These are phyloP conservation scores for Bombyx huttoni DNA, from an alignment of 2,888 invertebrate genomes.

Conservation along the genomic window DNA sequence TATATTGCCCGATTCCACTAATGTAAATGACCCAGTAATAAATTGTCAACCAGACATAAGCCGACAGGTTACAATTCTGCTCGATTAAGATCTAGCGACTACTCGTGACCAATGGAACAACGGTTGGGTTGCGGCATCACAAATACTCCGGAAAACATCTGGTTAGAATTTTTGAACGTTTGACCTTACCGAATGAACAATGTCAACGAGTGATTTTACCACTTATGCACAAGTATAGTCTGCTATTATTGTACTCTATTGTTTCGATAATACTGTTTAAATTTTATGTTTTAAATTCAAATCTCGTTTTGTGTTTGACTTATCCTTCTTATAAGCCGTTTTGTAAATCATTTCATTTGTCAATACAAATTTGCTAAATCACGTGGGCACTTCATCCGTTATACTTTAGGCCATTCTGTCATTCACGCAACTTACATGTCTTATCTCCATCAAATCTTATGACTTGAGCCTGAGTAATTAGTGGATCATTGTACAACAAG, in stretches of 20 bases:
- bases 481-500: conserved; percentile 7
- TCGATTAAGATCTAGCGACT: conserved; percentile 29
- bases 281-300: too few species aligned
- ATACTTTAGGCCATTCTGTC: not conserved
- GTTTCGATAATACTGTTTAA: too few species aligned
- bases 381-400: not conserved
- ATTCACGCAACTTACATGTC: not conserved
- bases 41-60: conserved; percentile 21
- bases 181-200: conserved; percentile 37
- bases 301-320: too few species aligned
- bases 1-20: not conserved
- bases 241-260: too few species aligned
- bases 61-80: conserved; percentile 28
- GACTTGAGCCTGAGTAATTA: conserved; percentile 8
- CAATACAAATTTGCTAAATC: not conserved
- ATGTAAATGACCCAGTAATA: not conserved
- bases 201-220: conserved; percentile 20
- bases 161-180: conserved; percentile 16
- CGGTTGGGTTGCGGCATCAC: conserved; percentile 30
- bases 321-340: too few species aligned
- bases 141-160: conserved; percentile 40
- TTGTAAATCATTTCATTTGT: not conserved
- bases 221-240: not conserved
- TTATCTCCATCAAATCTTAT: conserved; percentile 3
- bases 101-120: conserved; percentile 47